Conservation (phyloP, 2,797 vertebrate genomes). For the Echeneis naucrates region DNA sequence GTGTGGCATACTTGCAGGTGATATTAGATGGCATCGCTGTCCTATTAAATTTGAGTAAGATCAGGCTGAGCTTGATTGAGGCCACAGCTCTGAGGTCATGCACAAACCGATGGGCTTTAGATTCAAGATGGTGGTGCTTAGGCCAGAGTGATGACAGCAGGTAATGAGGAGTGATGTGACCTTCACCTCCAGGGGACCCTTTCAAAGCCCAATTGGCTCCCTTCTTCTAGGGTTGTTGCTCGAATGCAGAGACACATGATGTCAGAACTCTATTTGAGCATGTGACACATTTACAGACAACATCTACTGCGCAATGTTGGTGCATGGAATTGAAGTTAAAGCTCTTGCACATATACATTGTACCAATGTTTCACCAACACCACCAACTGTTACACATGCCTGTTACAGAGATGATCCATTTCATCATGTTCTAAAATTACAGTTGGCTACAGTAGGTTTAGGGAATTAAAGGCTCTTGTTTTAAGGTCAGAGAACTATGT, state of each 20-base stretch:
- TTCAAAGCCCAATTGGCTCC: conserved; percentile 17
- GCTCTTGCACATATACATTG: not conserved
- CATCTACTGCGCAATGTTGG: not conserved
- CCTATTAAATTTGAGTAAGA: conserved; percentile 41
- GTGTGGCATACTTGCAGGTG: conserved; percentile 13
- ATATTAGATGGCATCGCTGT: conserved; percentile 28
- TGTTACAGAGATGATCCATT: not conserved
- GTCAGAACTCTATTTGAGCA: not conserved
- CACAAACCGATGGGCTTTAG: conserved; percentile 7
- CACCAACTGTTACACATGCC: not conserved
- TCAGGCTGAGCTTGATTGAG: conserved; percentile 29
- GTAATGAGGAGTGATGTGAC: conserved; percentile 39
- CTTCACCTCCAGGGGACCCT: not conserved
- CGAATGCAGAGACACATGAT: not conserved
- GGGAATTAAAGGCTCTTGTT: not conserved
- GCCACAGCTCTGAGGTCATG: conserved; percentile 22
- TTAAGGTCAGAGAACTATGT: not conserved
- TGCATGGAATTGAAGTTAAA: not conserved
- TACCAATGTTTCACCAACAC: not conserved
- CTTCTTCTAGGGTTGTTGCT: not conserved
- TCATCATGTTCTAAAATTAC: not conserved
- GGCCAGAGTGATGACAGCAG: conserved; percentile 44
- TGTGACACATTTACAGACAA: not conserved
- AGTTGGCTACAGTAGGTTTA: not conserved
- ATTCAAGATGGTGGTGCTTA: conserved; percentile 9